Evolutionary conservation across 2,888 invertebrate genomes (phyloP).

Genomic region (Polymixis lichenea): DNA sequence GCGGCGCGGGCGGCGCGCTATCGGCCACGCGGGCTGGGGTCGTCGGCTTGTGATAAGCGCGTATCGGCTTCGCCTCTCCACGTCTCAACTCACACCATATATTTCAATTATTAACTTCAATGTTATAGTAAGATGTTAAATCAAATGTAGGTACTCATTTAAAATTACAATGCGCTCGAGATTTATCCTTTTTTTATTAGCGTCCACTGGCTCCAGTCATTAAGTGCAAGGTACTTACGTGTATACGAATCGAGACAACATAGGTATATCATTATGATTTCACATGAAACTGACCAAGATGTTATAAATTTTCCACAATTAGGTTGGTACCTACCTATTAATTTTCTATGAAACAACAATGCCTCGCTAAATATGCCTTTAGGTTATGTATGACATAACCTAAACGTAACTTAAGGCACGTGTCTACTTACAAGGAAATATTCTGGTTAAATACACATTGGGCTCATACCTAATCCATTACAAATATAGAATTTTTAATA

Average conservation of each 20-base stretch:
- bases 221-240: not conserved
- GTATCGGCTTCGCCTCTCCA: slow-evolving; percentile 70
- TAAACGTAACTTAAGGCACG: not conserved
- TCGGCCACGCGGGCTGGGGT: slow-evolving; percentile 70
- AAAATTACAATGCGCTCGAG: slow-evolving; percentile 30
- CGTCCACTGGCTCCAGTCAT: slow-evolving; percentile 14
- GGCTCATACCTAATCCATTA: not conserved
- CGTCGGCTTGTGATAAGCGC: slow-evolving; percentile 73
- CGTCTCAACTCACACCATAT: slow-evolving; percentile 71
- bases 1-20: slow-evolving; percentile 51
- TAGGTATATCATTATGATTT: not conserved
- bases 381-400: not conserved
- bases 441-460: not conserved
- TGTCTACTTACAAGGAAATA: slow-evolving; percentile 3
- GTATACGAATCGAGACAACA: not conserved
- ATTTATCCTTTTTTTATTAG: slow-evolving; percentile 32
- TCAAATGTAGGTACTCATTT: slow-evolving; percentile 54
- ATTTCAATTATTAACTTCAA: slow-evolving; percentile 74
- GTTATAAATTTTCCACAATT: not conserved
- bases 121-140: slow-evolving; percentile 63
- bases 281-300: not conserved
- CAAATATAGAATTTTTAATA: not conserved
- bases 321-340: too few relatives aligned
- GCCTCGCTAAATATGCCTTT: not conserved
- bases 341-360: not conserved